Percentiles rank a stretch among this genome's conserved stretches.
These are phyloP conservation scores for Ataeniobius toweri DNA, from an alignment of 2,797 vertebrate species.

Conservation along the genomic window DNA sequence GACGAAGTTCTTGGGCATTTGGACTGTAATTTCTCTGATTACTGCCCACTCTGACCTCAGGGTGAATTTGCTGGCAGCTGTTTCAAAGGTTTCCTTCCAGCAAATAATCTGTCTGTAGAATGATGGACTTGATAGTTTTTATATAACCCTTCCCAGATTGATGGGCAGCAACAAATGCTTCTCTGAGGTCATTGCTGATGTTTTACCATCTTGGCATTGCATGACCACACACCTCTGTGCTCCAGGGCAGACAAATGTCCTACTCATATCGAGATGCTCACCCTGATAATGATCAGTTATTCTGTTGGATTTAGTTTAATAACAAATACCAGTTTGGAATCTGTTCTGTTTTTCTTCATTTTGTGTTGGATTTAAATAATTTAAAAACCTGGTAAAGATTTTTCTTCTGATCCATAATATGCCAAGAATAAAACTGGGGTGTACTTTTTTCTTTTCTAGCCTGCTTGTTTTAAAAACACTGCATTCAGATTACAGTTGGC, in stretches of 20 bases:
- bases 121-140: background rate
- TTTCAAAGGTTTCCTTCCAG: too few species aligned
- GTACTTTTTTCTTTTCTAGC: background rate
- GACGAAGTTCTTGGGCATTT: background rate
- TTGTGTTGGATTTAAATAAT: too few species aligned
- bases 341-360: too few species aligned
- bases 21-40: background rate
- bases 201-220: background rate
- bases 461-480: background rate
- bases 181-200: background rate
- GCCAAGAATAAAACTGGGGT: background rate
- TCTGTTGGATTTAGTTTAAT: too few species aligned
- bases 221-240: too few species aligned
- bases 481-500: constrained; percentile 13
- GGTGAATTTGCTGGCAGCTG: too few species aligned
- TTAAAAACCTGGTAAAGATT: too few species aligned
- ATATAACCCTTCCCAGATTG: background rate
- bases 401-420: background rate
- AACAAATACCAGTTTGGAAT: too few species aligned
- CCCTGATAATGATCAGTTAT: too few species aligned
- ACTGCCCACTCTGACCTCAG: too few species aligned
- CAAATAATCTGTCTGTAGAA: background rate
- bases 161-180: background rate
- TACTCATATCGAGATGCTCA: too few species aligned
- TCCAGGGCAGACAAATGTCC: too few species aligned